Base-by-base conservation (phyloP, 2,797 vertebrate species). In the Gymnoscopelus microlampas region DNA sequence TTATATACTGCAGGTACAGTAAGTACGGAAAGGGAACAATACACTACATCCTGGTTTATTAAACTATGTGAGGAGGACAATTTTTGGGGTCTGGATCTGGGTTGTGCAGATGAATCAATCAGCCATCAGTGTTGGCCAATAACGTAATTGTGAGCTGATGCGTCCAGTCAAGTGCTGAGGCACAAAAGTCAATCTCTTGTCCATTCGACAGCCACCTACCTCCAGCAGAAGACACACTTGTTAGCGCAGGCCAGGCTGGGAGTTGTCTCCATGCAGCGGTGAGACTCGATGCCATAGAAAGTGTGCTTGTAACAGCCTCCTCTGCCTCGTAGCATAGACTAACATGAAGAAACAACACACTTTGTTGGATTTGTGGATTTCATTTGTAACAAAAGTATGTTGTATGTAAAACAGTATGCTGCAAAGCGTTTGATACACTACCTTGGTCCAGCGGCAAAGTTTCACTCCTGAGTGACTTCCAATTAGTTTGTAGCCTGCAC, bases 191-290 rank as follows among this genome's bases (percentile, higher is more conserved):
- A 29, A 29, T 51, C 50, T 3, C 50, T 51, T 44, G 8, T 62
- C 54, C 15, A 12, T 0, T 15, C 9, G 58, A 19, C n/a, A 24
- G 64, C 23, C 13, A 66, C 85, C 2, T 78, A 98, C 97, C 98
- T 96, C 97, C 97, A 99, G 84, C 97, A 99, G 89, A 98, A 99
- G 75, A 99, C 95, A 11, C 97, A 98, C 76, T 99, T 99, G 89
- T 98, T 98, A 1, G 97, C 96, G 19, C 97, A 98, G 13, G 97
- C 97, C 67, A 99, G 91, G 80, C 97, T 99, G 0, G 96, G 97
- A 0, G 97, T 98, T 9, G 96, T 94, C 90, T 99, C 98, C 97
- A 98, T 98, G 91, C 97, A 99, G 15, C 96, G 94, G 73, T 98
- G 97, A 63, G 96, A 98, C 89, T 98, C 96, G 0, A 98, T 98